These are phyloP conservation scores for Arctia plantaginis DNA, from an alignment of 2,888 invertebrate species.

Conservation along the genomic window DNA sequence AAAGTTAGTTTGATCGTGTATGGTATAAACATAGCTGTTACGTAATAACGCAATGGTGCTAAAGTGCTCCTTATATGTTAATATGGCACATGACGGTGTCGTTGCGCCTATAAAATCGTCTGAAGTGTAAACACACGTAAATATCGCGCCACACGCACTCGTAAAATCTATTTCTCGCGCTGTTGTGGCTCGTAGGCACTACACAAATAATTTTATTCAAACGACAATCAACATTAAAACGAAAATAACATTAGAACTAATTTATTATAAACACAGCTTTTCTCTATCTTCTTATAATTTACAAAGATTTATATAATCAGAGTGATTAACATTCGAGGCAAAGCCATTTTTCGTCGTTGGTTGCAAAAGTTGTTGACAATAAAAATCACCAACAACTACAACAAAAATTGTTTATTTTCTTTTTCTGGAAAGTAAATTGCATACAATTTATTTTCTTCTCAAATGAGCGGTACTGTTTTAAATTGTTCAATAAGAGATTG, in stretches of 20 bases:
- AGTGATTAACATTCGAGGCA: background rate
- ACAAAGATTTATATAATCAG: background rate
- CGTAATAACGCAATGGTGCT: conserved; percentile 53
- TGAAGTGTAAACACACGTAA: conserved; percentile 84
- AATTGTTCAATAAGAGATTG: no score
- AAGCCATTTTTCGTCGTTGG: background rate
- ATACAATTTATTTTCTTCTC: background rate
- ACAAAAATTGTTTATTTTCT: background rate
- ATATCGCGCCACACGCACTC: conserved; percentile 82
- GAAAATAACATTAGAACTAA: conserved; percentile 45
- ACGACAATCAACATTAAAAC: conserved; percentile 66
- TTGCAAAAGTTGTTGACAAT: background rate
- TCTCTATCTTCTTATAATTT: conserved; percentile 9
- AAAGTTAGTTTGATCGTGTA: conserved; percentile 18
- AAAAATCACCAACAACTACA: background rate
- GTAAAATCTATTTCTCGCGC: conserved; percentile 85
- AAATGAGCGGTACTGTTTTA: background rate
- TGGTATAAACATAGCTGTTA: conserved; percentile 41
- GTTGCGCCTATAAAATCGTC: conserved; percentile 85
- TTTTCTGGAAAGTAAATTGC: background rate
- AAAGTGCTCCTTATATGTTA: conserved; percentile 72
- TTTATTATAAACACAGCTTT: conserved; percentile 33
- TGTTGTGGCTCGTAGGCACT: conserved; percentile 70
- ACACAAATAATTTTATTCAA: conserved; percentile 68
- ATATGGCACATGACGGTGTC: conserved; percentile 78